Base-by-base conservation (phyloP, 2,113 vertebrate genomes). In the Pipa parva region DNA sequence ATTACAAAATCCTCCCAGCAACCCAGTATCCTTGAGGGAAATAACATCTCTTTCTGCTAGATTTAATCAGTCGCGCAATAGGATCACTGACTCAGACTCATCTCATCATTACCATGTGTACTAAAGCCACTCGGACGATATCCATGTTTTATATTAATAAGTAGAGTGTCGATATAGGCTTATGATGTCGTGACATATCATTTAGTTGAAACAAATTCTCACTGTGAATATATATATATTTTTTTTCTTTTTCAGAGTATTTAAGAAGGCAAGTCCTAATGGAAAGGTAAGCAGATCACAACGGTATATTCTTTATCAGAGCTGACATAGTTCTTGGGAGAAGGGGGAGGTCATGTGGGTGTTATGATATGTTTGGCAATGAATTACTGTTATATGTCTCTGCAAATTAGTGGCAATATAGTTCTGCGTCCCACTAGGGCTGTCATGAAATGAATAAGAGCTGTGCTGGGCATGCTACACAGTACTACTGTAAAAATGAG, bases 181-280 rank as follows among this genome's bases (percentile, higher is more conserved):
- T 36, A 36, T 3, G 8, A 36, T 7, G 18, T 5, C 1, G 20
- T 4, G 2, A 8, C 24, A 4, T 22, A 10, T 50, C 5, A 17
- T 5, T 45, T 45, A 17, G 12, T 3, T 18, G 20, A 42, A 37
- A 22, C 36, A 33, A 17, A 29, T 22, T 28, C 18, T 51, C 10
- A 50, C 7, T 36, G 5, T 25, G n/a, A n/a, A n/a, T n/a, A n/a
- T n/a, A n/a, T 21, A 37, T 28, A 15, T 18, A 56, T 61, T 50
- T 49, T 76, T 48, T 81, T 33, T 76, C 28, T 73, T 72, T 80
- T 78, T 49, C 83, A 94, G 92, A 73, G 92, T 94, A 24, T 94
- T 94, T 81, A 94, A 94, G 82, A 94, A 94, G 69, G 90, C 92
- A 17, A 94, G 92, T 77, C 92, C 92, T 1, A 94, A 94, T 78